These are phyloP conservation scores for Otolemur crassicaudatus DNA, from an alignment of 2,797 vertebrate genomes.

Conservation along the genomic window DNA sequence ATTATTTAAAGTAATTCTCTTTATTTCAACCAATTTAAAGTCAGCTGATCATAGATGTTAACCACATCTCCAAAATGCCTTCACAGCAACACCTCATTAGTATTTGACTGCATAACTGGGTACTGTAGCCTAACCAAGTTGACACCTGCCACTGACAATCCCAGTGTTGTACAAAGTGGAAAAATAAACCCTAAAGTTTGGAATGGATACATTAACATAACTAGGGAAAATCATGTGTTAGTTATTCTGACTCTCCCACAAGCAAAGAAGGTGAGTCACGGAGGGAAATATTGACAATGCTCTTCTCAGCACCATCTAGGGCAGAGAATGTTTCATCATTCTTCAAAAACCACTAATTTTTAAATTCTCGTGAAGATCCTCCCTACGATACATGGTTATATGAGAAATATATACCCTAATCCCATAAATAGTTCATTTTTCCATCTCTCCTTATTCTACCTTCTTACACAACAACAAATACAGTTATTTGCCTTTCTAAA, in stretches of 20 bases:
- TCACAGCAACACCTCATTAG: background rate
- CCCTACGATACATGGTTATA: background rate
- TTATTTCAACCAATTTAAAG: background rate
- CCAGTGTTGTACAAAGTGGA: background rate
- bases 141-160: background rate
- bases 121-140: background rate
- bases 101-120: background rate
- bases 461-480: background rate
- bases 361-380: background rate
- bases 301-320: background rate
- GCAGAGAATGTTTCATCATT: background rate
- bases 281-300: background rate
- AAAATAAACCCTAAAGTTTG: background rate
- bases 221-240: background rate
- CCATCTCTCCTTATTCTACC: background rate
- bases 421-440: background rate
- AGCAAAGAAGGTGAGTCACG: background rate
- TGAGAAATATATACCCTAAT: background rate
- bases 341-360: background rate
- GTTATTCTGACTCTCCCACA: background rate
- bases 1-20: background rate
- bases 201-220: background rate
- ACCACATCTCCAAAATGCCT: background rate
- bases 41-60: background rate
- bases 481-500: background rate